These are phyloP conservation scores for Pristiophorus japonicus DNA, from an alignment of 2,113 vertebrate species.

Conservation along the genomic window DNA sequence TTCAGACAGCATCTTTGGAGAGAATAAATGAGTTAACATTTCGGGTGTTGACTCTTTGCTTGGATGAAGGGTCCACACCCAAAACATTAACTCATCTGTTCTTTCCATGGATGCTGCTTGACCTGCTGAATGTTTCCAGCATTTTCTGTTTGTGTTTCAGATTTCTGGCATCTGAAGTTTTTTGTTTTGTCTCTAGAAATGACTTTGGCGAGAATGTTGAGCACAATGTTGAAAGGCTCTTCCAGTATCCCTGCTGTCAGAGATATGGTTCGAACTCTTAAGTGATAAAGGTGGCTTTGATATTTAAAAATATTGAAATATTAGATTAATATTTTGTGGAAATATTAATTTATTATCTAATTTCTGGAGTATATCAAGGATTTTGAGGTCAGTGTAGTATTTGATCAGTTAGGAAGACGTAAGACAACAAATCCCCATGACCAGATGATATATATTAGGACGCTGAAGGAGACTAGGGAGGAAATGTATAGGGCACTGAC, in stretches of 20 bases:
- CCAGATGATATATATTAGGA: neutral
- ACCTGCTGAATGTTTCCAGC: neutral
- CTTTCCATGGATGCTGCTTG: neutral
- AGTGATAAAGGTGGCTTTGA: neutral
- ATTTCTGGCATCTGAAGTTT: constrained; percentile 15
- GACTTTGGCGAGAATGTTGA: neutral
- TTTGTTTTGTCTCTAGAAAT: neutral
- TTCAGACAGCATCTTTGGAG: neutral
- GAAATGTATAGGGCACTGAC: neutral
- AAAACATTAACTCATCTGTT: constrained; percentile 14
- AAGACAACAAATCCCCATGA: neutral
- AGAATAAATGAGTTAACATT: neutral
- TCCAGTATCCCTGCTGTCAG: neutral
- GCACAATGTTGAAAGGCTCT: neutral
- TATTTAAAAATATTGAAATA: neutral
- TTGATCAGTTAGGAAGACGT: neutral
- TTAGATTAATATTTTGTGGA: neutral
- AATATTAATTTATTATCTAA: neutral
- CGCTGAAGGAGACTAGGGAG: neutral
- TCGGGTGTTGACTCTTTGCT: neutral
- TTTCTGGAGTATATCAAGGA: neutral
- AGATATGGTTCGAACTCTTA: neutral
- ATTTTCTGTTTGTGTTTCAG: constrained; percentile 12
- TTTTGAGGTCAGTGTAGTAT: neutral
- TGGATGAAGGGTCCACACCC: neutral